phyloP scores from a whole-genome alignment of 1,140 invertebrate genomes.

The Leptinotarsa defecta region DNA sequence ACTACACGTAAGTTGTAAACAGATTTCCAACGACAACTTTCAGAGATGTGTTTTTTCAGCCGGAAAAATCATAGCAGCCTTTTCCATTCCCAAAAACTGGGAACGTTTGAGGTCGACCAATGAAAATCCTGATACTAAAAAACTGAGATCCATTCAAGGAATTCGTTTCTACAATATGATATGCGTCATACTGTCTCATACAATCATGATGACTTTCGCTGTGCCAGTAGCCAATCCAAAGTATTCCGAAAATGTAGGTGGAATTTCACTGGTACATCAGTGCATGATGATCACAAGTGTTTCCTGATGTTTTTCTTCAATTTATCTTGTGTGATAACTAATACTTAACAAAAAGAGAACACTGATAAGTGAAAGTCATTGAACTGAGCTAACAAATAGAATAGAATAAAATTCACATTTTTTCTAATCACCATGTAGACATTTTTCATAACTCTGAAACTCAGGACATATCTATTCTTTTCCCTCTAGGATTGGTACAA shows the following conservation, averaged over 20 bases:
- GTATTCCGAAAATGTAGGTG: conserved; percentile 42
- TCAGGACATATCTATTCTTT: neutral
- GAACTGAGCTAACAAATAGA: no score
- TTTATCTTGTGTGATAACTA: no score
- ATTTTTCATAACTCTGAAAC: neutral
- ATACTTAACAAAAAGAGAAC: no score
- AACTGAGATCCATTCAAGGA: conserved; percentile 42
- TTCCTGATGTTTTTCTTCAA: no score
- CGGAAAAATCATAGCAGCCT: conserved; percentile 35
- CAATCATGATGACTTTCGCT: conserved; percentile 36
- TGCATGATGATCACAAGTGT: neutral
- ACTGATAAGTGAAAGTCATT: no score
- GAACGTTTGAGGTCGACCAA: conserved; percentile 33
- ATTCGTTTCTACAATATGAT: conserved; percentile 45
- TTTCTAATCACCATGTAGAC: neutral
- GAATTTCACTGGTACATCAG: neutral
- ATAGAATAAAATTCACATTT: no score
- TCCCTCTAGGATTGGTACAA: neutral
- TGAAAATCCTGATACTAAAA: conserved; percentile 32
- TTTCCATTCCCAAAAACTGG: conserved; percentile 46
- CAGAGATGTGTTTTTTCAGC: conserved; percentile 32
- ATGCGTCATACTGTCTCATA: conserved; percentile 42
- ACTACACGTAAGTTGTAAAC: conserved; percentile 4
- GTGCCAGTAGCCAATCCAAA: conserved; percentile 40
- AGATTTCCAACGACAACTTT: neutral